phyloP scores from a whole-genome alignment of 2,797 vertebrate genomes.

The Emys orbicularis region DNA sequence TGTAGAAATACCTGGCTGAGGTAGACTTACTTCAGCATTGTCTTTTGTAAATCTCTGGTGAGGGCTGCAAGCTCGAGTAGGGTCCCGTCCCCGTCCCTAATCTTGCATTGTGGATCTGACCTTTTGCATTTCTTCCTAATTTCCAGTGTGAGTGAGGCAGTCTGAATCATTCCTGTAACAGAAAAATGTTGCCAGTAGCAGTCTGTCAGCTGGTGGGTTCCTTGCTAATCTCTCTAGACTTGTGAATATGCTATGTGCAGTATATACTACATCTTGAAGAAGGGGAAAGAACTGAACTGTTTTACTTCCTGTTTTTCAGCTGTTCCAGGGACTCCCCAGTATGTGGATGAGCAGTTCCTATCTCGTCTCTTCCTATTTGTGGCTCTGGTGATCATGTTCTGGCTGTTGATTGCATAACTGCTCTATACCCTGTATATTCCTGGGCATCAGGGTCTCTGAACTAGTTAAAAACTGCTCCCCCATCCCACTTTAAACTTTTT shows the following conservation, averaged over 20 bases:
- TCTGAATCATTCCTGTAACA: neutral
- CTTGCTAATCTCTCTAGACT: neutral
- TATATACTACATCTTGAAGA: neutral
- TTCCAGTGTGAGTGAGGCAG: neutral
- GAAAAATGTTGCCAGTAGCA: neutral
- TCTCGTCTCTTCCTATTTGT: constrained; percentile 98
- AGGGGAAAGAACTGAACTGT: constrained; percentile 46
- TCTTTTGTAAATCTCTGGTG: neutral
- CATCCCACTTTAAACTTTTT: constrained; percentile 65
- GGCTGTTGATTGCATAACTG: constrained; percentile 95
- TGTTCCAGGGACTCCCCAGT: constrained; percentile 96
- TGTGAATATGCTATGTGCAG: neutral
- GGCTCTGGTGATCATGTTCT: constrained; percentile 98
- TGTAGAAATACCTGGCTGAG: neutral
- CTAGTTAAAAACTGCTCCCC: constrained; percentile 68
- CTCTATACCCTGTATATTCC: constrained; percentile 45
- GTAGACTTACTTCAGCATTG: neutral
- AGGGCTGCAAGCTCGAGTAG: neutral
- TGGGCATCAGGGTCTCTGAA: constrained; percentile 61
- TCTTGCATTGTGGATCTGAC: neutral
- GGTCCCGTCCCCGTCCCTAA: neutral
- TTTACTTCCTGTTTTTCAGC: constrained; percentile 83
- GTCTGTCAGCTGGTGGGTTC: neutral
- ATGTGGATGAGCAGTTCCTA: constrained; percentile 97
- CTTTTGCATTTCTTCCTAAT: neutral